A percentile compares a stretch with the other conserved stretches of the same genome.
Conservation (phyloP, 1,140 invertebrate species). For the Drosophila pachea region DNA sequence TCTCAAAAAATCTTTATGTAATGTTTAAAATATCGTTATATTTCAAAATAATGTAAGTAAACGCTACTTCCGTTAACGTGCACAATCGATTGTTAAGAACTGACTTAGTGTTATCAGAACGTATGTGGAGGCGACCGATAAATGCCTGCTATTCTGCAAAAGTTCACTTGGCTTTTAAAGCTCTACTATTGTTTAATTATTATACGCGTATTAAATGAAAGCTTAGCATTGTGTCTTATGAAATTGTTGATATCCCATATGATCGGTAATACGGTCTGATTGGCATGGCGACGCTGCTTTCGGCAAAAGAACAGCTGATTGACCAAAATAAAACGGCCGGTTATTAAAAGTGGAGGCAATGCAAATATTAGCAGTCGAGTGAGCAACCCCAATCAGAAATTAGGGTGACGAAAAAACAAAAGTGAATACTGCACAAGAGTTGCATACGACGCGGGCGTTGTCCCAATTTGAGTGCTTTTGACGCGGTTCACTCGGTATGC, state of each 20-base stretch:
- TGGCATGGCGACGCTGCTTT: conserved; percentile 6
- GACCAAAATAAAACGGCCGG: conserved; percentile 8
- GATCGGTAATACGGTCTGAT: not conserved
- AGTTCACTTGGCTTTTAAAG: conserved; percentile 1
- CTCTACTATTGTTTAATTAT: conserved; percentile 12
- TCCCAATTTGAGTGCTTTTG: conserved; percentile 15
- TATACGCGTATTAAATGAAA: conserved; percentile 1
- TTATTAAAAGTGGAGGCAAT: conserved; percentile 18
- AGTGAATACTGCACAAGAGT: conserved; percentile 31
- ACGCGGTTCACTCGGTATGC: conserved; percentile 9
- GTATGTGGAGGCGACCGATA: conserved; percentile 16
- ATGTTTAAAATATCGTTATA: not conserved
- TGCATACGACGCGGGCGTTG: conserved; percentile 25
- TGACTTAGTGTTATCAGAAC: conserved; percentile 16
- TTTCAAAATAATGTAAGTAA: not conserved
- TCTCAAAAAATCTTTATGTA: not conserved
- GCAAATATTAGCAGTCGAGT: conserved; percentile 27
- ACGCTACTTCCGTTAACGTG: not conserved
- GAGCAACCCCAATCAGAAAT: conserved; percentile 28
- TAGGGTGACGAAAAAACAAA: conserved; percentile 27
- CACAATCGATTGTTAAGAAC: not conserved
- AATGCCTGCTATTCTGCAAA: not conserved
- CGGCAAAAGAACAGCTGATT: conserved; percentile 20
- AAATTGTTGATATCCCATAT: conserved; percentile 11
- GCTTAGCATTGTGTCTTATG: conserved; percentile 1